Base-by-base conservation (phyloP, 2,888 invertebrate species). In the Amiota communis region DNA sequence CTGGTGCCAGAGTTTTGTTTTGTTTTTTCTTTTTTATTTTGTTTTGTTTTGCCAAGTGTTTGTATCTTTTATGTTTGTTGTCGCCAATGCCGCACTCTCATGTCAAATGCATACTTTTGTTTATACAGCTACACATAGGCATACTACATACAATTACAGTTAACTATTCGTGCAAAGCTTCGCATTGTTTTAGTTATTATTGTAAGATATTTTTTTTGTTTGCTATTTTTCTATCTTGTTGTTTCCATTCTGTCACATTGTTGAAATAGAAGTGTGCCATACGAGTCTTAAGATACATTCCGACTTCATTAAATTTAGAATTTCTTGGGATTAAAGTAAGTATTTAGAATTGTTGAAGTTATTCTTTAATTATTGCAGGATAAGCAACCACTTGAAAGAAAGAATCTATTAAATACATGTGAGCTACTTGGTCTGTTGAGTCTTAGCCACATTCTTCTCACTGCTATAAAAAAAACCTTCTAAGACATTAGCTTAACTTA, bases 31-130 rank as follows among this genome's bases (percentile, higher is more conserved):
- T 4, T 12, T 53, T 12, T 53, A 10, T n/a, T n/a, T 53, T 36
- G 8, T 36, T 2, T 53, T 53, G 3, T n/a, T 53, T 53, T 8
- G 53, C n/a, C 53, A n/a, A n/a, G 53, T 53, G 12, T n/a, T 4
- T 53, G 53, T 20, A 61, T 17, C 61, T 20, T 17, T 17, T 61
- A 20, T 15, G 17, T 61, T 17, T 59, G 53, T 13, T 20, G n/a
- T 51, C n/a, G 51, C 20, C 53, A 36, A 36, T 36, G 36, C 36
- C 36, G 36, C 36, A 6, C 36, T 36, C 36, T 36, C 2, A 36
- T 68, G 67, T 68, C 67, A 68, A 68, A 53, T n/a, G 67, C 67
- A 51, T 68, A 68, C 20, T 68, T 68, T 68, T 68, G 53, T 36
- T 51, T 51, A n/a, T 49, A 48, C 17, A 23, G 23, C 11, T 12